phyloP scores from a whole-genome alignment of 2,888 invertebrate species.

The Laspeyria flexula region DNA sequence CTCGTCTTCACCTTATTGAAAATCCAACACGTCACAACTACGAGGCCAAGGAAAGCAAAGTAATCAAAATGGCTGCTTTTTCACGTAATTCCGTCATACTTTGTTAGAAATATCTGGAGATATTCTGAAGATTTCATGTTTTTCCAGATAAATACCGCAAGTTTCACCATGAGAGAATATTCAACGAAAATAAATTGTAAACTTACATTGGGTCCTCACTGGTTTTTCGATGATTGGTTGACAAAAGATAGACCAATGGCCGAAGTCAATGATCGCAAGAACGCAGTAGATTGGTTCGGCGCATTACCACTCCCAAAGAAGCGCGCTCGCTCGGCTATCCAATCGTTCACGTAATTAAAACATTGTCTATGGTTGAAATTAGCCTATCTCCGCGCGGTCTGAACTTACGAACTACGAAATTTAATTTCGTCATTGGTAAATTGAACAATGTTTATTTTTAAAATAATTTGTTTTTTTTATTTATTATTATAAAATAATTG shows the following conservation, averaged over 20 bases:
- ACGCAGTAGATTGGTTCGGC: constrained; percentile 90
- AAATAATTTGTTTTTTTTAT: too few relatives aligned
- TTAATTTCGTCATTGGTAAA: too few relatives aligned
- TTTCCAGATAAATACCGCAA: constrained; percentile 46
- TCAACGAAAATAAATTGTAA: constrained; percentile 74
- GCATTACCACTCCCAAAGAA: constrained; percentile 88
- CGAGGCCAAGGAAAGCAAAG: constrained; percentile 71
- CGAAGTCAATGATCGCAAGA: constrained; percentile 91
- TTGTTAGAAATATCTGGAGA: constrained; percentile 40
- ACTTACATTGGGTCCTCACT: constrained; percentile 86
- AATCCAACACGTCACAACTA: constrained; percentile 70
- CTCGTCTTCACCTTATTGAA: constrained; percentile 34
- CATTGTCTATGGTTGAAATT: constrained; percentile 70
- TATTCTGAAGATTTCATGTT: constrained; percentile 48
- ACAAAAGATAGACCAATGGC: constrained; percentile 94
- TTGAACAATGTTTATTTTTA: too few relatives aligned
- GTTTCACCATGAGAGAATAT: constrained; percentile 62
- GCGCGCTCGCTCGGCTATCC: constrained; percentile 71
- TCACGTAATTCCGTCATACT: constrained; percentile 65
- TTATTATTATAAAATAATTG: too few relatives aligned
- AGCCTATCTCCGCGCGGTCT: constrained; percentile 44
- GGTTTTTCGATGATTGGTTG: constrained; percentile 96
- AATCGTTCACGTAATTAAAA: constrained; percentile 80
- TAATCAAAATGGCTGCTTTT: constrained; percentile 83
- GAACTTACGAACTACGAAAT: too few relatives aligned